A percentile compares a stretch with the other conserved stretches of the same genome.
Evolutionary conservation across 2,888 invertebrate species (phyloP).

Genomic region (Netelia fuscicornis): DNA sequence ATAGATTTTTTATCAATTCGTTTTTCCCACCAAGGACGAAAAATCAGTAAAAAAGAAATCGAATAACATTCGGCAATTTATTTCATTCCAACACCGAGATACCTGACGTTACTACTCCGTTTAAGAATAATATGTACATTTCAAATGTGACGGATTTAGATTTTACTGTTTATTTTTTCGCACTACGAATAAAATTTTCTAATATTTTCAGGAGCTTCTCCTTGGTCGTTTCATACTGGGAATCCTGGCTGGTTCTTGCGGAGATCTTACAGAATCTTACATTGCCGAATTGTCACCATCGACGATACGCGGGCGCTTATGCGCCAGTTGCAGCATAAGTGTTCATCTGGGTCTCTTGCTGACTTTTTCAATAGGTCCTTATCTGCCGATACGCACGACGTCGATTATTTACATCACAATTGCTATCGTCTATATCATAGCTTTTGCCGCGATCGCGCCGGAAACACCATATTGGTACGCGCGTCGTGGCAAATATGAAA

Average conservation of each 20-base stretch:
- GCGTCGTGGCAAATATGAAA: conserved; percentile 41
- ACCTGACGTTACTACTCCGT: no score
- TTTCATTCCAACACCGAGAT: no score
- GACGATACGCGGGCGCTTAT: conserved; percentile 54
- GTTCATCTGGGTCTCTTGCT: conserved; percentile 63
- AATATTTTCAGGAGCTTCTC: conserved; percentile 48
- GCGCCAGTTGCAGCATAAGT: conserved; percentile 56
- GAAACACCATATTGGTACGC: conserved; percentile 67
- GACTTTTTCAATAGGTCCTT: conserved; percentile 53
- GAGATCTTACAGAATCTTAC: conserved; percentile 64
- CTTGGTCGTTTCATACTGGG: conserved; percentile 58
- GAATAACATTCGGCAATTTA: no score
- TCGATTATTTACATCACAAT: conserved; percentile 55
- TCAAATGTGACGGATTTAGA: no score
- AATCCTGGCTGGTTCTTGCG: conserved; percentile 52
- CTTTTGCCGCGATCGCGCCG: conserved; percentile 37
- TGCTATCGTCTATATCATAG: neutral
- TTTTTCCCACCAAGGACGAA: no score
- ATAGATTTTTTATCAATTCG: no score
- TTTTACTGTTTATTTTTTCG: no score
- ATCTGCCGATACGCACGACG: conserved; percentile 36
- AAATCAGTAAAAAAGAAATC: no score
- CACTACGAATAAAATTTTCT: neutral
- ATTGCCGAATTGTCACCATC: conserved; percentile 60
- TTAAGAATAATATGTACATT: no score